Conservation (phyloP, 2,888 invertebrate species). For the Cantharis rustica region DNA sequence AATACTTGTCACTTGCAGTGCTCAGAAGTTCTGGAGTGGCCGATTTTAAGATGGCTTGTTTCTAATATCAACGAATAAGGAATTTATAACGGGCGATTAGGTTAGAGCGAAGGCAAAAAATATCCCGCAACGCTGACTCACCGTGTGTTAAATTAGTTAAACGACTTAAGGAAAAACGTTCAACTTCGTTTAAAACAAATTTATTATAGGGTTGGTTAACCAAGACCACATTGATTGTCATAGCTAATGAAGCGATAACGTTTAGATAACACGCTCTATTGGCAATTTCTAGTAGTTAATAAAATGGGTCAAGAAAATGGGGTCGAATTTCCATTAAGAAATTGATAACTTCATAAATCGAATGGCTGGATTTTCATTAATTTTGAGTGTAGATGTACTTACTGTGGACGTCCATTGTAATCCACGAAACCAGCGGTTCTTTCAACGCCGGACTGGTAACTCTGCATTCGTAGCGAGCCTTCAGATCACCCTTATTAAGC, state of each 20-base stretch:
- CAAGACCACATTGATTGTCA: slow-evolving; percentile 9
- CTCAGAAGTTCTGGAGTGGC: slow-evolving; percentile 25
- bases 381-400: slow-evolving; percentile 48
- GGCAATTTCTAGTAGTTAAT: slow-evolving; percentile 11
- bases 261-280: slow-evolving; percentile 22
- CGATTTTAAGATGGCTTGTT: slow-evolving; percentile 9
- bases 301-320: slow-evolving; percentile 7
- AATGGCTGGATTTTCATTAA: not conserved
- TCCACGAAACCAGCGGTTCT: slow-evolving; percentile 62
- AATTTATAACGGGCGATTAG: not conserved
- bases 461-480: slow-evolving; percentile 72
- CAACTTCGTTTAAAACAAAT: not conserved
- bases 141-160: not conserved
- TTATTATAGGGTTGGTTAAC: slow-evolving; percentile 15
- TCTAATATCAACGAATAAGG: not conserved
- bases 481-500: slow-evolving; percentile 73
- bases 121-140: not conserved
- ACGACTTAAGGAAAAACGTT: not conserved
- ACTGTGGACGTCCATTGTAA: slow-evolving; percentile 78
- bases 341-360: not conserved
- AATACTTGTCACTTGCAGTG: slow-evolving; percentile 30
- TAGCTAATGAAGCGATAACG: slow-evolving; percentile 23
- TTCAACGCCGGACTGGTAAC: slow-evolving; percentile 73
- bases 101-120: not conserved
- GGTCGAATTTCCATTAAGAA: not conserved